These are phyloP conservation scores for Pseudomugil gertrudae DNA, from an alignment of 2,797 vertebrate genomes.

Conservation along the genomic window DNA sequence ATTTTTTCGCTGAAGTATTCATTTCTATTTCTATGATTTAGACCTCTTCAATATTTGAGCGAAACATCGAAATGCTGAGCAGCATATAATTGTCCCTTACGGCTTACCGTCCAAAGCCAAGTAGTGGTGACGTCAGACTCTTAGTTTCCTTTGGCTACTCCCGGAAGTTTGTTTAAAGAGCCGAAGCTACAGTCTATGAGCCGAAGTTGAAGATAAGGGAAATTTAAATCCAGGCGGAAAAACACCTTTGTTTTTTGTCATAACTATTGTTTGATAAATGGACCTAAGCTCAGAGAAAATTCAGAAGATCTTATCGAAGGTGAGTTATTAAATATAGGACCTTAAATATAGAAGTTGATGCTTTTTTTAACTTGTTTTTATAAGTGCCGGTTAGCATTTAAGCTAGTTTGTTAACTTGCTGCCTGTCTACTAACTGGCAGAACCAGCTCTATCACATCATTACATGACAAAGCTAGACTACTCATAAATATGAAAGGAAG, in stretches of 20 bases:
- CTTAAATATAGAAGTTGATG: accelerated
- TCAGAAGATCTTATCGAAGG: slow-evolving; percentile 79
- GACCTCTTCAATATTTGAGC: too few species aligned
- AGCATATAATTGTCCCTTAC: neutral
- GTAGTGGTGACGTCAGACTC: neutral
- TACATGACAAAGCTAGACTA: neutral
- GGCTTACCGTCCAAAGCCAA: slow-evolving; percentile 47
- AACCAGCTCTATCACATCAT: slow-evolving; percentile 60
- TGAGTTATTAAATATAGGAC: slow-evolving; percentile 42
- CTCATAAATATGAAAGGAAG: neutral
- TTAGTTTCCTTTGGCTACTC: slow-evolving; percentile 6
- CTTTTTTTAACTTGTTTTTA: accelerated
- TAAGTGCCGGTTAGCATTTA: neutral
- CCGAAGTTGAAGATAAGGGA: slow-evolving; percentile 1
- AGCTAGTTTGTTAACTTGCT: neutral
- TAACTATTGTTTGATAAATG: slow-evolving; percentile 64
- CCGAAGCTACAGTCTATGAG: too few species aligned
- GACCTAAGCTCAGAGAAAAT: slow-evolving; percentile 76
- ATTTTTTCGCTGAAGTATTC: neutral
- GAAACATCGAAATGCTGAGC: too few species aligned
- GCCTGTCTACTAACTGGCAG: slow-evolving; percentile 34
- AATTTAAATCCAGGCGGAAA: neutral
- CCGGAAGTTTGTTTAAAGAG: slow-evolving; percentile 60
- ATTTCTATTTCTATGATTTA: neutral
- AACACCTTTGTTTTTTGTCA: neutral